phyloP scores from a whole-genome alignment of 2,797 vertebrate species.

The Dryobates pubescens region DNA sequence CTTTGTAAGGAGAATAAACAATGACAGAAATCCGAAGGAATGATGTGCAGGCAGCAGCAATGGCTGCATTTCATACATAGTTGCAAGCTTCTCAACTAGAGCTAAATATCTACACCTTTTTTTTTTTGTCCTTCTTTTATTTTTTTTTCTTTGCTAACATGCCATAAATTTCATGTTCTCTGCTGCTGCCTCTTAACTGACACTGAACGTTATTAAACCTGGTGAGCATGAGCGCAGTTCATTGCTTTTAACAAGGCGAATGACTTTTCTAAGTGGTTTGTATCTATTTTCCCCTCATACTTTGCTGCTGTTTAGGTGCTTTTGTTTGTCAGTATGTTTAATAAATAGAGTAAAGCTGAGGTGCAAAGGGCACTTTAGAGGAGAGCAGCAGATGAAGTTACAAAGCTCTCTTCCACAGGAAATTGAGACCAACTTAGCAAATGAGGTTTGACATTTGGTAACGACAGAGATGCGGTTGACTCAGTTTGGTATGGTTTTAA shows the following conservation, averaged over 20 bases:
- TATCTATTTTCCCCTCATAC: neutral
- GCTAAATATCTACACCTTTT: neutral
- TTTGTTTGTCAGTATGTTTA: neutral
- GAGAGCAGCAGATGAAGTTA: neutral
- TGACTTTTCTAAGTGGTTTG: neutral
- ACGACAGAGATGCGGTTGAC: neutral
- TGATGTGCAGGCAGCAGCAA: constrained; percentile 56
- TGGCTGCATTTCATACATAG: constrained; percentile 53
- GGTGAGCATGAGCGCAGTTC: fast-evolving
- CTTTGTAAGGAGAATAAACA: constrained; percentile 72
- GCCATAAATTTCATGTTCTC: neutral
- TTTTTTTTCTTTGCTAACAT: neutral
- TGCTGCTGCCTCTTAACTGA: constrained; percentile 5
- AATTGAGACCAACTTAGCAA: neutral
- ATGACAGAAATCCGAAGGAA: constrained; percentile 70
- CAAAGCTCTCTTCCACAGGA: neutral
- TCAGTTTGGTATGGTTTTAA: neutral
- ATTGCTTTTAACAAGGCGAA: neutral
- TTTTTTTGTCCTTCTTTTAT: no score
- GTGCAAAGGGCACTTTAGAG: neutral
- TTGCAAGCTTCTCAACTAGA: constrained; percentile 5
- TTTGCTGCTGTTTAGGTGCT: neutral
- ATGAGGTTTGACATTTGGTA: neutral
- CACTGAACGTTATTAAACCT: neutral
- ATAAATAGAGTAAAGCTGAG: neutral